A percentile compares a stretch with the other conserved stretches of the same genome.
Conservation (phyloP, 2,113 vertebrate species). For the Erythrocercus mccallii region DNA sequence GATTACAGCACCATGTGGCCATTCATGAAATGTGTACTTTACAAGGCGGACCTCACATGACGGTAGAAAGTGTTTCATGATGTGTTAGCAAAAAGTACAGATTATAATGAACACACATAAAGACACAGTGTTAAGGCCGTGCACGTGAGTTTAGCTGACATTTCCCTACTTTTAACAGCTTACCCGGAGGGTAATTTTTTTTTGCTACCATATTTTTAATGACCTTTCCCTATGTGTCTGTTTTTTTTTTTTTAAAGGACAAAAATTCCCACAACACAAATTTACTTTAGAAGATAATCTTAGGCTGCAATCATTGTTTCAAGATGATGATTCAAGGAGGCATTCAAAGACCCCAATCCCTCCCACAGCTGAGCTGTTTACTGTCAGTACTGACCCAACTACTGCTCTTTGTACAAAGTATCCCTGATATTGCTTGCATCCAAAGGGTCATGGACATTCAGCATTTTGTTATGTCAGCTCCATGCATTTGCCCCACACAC, state of each 20-base stretch:
- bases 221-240: neutral
- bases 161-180: conserved; percentile 11
- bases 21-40: conserved; percentile 52
- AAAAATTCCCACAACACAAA: neutral
- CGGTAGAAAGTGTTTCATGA: conserved; percentile 47
- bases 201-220: neutral
- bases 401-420: neutral
- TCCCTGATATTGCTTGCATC: neutral
- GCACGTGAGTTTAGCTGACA: neutral
- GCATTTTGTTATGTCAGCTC: neutral
- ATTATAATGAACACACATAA: conserved; percentile 47
- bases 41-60: conserved; percentile 47
- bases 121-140: conserved; percentile 9
- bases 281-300: neutral
- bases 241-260: neutral
- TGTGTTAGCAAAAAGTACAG: conserved; percentile 32
- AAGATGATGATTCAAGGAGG: neutral
- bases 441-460: neutral
- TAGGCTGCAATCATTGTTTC: neutral
- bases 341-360: neutral
- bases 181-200: neutral
- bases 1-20: conserved; percentile 43
- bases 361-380: neutral
- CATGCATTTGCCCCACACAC: accelerated
- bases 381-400: neutral